Percentiles rank a stretch among this genome's conserved stretches.
Evolutionary conservation across 2,888 invertebrate genomes (phyloP).

Genomic region (Neoaliturus tenellus): DNA sequence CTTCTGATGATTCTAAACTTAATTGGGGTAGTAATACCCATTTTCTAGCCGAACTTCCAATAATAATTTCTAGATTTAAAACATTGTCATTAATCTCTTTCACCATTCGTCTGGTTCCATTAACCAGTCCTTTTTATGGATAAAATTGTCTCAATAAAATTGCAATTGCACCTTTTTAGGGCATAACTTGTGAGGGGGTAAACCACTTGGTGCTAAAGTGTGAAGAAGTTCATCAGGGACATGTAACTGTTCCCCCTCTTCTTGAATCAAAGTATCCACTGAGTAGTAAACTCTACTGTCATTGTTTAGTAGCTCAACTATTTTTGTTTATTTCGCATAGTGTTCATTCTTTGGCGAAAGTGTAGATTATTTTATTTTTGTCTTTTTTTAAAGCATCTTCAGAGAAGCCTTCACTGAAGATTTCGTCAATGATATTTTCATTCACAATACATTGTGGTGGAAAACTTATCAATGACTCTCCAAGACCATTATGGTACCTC

Average conservation of each 20-base stretch:
- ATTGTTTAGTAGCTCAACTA: neutral
- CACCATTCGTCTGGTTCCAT: no score
- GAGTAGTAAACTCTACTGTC: neutral
- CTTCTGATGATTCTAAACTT: no score
- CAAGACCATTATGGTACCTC: neutral
- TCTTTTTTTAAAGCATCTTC: neutral
- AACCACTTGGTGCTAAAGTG: neutral
- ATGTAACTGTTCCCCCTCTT: conserved; percentile 12
- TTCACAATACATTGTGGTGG: conserved; percentile 4
- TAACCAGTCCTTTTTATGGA: no score
- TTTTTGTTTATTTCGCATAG: neutral
- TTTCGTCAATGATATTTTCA: neutral
- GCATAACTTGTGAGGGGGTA: conserved; percentile 12
- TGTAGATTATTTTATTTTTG: neutral
- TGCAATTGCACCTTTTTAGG: neutral
- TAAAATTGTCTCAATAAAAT: neutral
- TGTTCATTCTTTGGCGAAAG: neutral
- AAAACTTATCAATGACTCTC: neutral
- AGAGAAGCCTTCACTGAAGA: neutral
- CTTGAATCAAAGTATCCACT: neutral
- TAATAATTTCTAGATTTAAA: no score
- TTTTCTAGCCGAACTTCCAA: no score
- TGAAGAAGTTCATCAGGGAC: neutral
- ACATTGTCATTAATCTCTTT: no score
- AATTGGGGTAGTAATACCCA: no score